These are phyloP conservation scores for Pollenia labialis DNA, from an alignment of 2,888 invertebrate species.

Conservation along the genomic window DNA sequence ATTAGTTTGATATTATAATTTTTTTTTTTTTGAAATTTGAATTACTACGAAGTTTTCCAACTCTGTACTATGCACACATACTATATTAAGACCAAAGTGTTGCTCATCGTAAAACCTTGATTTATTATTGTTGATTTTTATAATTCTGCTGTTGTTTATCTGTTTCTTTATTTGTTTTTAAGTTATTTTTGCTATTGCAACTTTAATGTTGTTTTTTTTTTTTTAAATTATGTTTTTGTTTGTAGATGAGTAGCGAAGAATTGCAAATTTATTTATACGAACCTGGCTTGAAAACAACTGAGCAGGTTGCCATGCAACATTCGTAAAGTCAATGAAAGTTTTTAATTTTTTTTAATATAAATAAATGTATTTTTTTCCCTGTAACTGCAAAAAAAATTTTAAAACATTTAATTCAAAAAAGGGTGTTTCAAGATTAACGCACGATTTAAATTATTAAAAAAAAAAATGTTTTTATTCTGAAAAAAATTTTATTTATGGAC, in stretches of 20 bases:
- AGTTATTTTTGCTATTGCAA: slow-evolving; percentile 76
- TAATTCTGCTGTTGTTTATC: slow-evolving; percentile 67
- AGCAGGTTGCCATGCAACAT: slow-evolving; percentile 63
- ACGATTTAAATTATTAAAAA: background rate
- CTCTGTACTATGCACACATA: slow-evolving; percentile 29
- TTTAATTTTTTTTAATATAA: background rate
- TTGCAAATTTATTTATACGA: slow-evolving; percentile 49
- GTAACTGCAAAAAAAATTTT: no score
- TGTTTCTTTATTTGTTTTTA: slow-evolving; percentile 57
- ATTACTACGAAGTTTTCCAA: slow-evolving; percentile 9
- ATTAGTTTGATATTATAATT: no score
- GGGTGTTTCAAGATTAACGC: no score
- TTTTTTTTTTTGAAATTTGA: background rate
- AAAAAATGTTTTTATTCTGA: background rate
- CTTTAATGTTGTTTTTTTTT: slow-evolving; percentile 45
- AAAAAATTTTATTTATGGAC: no score
- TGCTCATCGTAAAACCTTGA: slow-evolving; percentile 67
- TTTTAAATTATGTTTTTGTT: slow-evolving; percentile 11
- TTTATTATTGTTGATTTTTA: slow-evolving; percentile 69
- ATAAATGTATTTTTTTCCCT: background rate
- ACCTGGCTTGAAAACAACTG: slow-evolving; percentile 34
- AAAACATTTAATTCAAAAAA: no score
- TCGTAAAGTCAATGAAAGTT: slow-evolving; percentile 47
- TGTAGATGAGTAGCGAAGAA: slow-evolving; percentile 32
- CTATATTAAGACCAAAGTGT: slow-evolving; percentile 42